Base-by-base conservation (phyloP, 2,113 vertebrate species). In the Prolemur simus region DNA sequence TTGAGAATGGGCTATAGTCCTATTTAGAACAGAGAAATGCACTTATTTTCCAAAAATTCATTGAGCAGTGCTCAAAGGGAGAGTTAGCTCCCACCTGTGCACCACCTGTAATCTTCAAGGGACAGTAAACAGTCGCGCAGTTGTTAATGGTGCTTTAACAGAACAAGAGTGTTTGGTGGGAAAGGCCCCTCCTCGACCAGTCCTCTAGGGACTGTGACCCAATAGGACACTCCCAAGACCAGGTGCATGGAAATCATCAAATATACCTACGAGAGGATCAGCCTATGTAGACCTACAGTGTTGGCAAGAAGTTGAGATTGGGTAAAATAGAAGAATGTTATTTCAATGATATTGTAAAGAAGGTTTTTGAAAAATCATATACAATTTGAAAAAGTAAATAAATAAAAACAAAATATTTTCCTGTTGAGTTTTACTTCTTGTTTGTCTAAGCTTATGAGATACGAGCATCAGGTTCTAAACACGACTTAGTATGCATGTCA, bases 61-160 rank as follows among this genome's bases (percentile, higher is more conserved):
- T 6, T 13, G 15, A 78, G n/a, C 0, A 13, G 39, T 23, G 27
- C 6, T 92, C 20, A 42, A 42, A 23, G 45, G 0, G 1, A 45
- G 14, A 34, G 12, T 12, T 0, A 20, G 14, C 15, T 34, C 20
- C 25, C 20, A n/a, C 1, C 7, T 9, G 0, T 8, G 10, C 6
- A 52, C 42, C 3, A 45, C 32, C 45, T 66, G 13, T 3, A 18
- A 15, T 15, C 11, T 15, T 74, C 93, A 52, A 8, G n/a, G 13
- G 6, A 3, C 8, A 45, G 49, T 34, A 73, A 78, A 45, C 13
- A 5, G 29, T 25, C 63, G 73, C 15, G 37, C 20, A 3, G 6
- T 8, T 34, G 27, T 14, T 20, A 17, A 8, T 1, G 5, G 37
- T 25, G 54, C 32, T 87, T 80, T 37, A 17, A 2, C 63, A 74